Conservation (phyloP, 30 jellyfish, hydroid and myxozoan species). For the Aurelia sp. region DNA sequence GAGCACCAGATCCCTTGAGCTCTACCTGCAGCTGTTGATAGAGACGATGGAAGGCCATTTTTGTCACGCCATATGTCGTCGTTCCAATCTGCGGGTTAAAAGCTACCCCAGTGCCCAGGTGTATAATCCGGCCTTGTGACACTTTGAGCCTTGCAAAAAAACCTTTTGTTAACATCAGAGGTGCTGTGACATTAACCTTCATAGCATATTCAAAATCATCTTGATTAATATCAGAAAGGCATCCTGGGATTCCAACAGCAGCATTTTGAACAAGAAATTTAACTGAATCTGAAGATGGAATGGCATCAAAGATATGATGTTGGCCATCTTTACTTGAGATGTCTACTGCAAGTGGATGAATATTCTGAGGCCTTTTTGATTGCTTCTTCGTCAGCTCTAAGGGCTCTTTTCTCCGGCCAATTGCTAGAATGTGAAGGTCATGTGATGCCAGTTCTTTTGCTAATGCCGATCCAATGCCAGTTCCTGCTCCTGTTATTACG, state of each 20-base stretch:
- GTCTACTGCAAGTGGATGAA: slow-evolving; percentile 16
- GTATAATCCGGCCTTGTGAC: slow-evolving; percentile 43
- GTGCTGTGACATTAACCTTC: slow-evolving; percentile 58
- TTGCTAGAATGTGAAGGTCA: slow-evolving; percentile 27
- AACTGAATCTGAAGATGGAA: slow-evolving; percentile 19
- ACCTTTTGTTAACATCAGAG: slow-evolving; percentile 22
- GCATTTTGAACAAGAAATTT: slow-evolving; percentile 60
- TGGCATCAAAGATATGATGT: slow-evolving; percentile 5
- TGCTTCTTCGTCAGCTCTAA: slow-evolving; percentile 7
- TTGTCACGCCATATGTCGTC: slow-evolving; percentile 58
- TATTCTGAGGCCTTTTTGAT: slow-evolving; percentile 13
- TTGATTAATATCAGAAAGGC: slow-evolving; percentile 17
- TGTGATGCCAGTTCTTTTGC: slow-evolving; percentile 40
- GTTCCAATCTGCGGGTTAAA: slow-evolving; percentile 59
- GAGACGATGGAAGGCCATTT: slow-evolving; percentile 61
- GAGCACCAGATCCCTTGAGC: slow-evolving; percentile 39
- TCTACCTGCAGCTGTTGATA: slow-evolving; percentile 42
- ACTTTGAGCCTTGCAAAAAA: slow-evolving; percentile 1
- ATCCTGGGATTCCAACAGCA: slow-evolving; percentile 56
- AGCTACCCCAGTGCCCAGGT: slow-evolving; percentile 69
- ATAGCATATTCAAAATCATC: slow-evolving; percentile 59
- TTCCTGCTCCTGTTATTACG: slow-evolving; percentile 64
- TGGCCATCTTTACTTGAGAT: slow-evolving; percentile 18
- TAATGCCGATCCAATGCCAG: slow-evolving; percentile 59
- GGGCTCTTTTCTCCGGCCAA: slow-evolving; percentile 48